Percentiles rank a stretch among this genome's conserved stretches.
Evolutionary conservation across 2,113 vertebrate species (phyloP).

Genomic region (Elanus axillaris): DNA sequence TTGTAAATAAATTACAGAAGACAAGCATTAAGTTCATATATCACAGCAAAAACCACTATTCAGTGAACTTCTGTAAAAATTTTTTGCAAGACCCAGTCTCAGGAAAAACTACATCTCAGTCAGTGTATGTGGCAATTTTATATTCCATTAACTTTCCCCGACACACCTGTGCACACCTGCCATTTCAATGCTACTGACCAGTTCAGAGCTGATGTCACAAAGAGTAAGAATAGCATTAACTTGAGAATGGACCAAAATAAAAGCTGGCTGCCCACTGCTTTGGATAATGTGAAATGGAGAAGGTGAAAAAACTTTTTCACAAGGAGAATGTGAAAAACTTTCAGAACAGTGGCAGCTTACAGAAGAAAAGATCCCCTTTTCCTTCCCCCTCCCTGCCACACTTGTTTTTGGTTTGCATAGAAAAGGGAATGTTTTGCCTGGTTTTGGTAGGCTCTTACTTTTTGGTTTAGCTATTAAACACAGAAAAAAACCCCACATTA

Average conservation of each 20-base stretch:
- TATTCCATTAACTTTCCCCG: background rate
- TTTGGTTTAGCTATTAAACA: slow-evolving; percentile 59
- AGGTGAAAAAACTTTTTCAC: background rate
- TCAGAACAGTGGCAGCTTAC: background rate
- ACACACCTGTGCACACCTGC: background rate
- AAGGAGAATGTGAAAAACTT: background rate
- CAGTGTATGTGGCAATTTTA: background rate
- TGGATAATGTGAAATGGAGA: background rate
- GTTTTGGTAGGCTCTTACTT: background rate
- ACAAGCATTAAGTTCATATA: background rate
- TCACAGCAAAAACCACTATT: background rate
- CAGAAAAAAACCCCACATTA: background rate
- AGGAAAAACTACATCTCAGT: background rate
- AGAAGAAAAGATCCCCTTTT: slow-evolving; percentile 6
- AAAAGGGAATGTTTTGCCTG: background rate
- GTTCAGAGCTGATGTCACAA: background rate
- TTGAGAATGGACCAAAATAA: background rate
- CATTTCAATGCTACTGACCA: background rate
- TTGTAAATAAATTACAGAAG: background rate
- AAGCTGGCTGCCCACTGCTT: background rate
- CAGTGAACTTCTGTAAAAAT: background rate
- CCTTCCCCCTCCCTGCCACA: background rate
- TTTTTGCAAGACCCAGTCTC: background rate
- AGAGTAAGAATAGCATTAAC: background rate
- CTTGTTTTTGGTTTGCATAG: slow-evolving; percentile 62